A percentile compares a stretch with the other conserved stretches of the same genome.
Conservation (phyloP, 2,888 invertebrate genomes). For the Tineola bisselliella region DNA sequence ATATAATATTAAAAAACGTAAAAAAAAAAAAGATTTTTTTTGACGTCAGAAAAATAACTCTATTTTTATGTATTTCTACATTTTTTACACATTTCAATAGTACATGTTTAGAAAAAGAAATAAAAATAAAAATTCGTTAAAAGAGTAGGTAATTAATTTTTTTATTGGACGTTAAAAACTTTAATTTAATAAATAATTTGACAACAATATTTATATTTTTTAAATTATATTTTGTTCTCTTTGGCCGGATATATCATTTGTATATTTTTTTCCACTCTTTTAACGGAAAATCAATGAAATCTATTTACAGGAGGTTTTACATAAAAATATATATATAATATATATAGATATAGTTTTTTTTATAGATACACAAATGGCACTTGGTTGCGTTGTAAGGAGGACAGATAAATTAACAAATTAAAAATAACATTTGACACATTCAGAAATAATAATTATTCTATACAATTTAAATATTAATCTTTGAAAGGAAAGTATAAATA, state of each 20-base stretch:
- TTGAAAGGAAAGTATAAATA: constrained; percentile 13
- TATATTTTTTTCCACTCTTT: background rate
- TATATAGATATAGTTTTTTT: too few species aligned
- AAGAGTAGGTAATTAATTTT: background rate
- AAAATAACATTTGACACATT: constrained; percentile 18
- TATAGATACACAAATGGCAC: constrained; percentile 62
- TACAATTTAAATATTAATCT: background rate
- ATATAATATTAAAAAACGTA: too few species aligned
- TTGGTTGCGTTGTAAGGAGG: constrained; percentile 51
- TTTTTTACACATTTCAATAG: too few species aligned
- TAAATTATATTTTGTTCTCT: constrained; percentile 15
- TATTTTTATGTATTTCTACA: too few species aligned
- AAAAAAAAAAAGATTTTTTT: too few species aligned
- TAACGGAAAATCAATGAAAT: background rate
- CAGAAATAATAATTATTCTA: background rate
- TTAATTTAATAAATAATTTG: background rate
- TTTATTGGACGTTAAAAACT: background rate
- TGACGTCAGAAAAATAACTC: too few species aligned
- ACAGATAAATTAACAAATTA: background rate
- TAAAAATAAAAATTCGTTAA: background rate
- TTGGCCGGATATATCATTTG: constrained; percentile 20
- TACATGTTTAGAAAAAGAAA: too few species aligned
- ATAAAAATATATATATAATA: constrained; percentile 45
- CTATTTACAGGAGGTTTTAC: constrained; percentile 18
- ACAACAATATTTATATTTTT: background rate